These are phyloP conservation scores for Drosophila parthenogenetica DNA, from an alignment of 2,888 invertebrate species.

Conservation along the genomic window DNA sequence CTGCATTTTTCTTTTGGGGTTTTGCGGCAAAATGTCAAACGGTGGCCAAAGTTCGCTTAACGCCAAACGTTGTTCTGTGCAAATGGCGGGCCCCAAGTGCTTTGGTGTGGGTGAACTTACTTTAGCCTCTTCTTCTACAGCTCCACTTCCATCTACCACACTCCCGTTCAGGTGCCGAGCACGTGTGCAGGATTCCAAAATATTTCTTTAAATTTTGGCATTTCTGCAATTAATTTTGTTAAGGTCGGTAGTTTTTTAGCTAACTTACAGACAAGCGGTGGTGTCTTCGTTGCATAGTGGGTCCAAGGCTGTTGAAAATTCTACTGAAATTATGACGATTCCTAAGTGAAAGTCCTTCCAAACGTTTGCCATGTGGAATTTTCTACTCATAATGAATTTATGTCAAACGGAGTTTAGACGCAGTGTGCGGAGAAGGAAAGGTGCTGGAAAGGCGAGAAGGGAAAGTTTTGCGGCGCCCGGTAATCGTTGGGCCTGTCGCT, in stretches of 20 bases:
- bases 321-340: background rate
- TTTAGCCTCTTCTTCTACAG: background rate
- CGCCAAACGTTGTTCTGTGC: conserved; percentile 67
- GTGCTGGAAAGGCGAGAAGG: background rate
- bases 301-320: background rate
- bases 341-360: background rate
- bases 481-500: conserved; percentile 50
- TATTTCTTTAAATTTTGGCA: conserved; percentile 49
- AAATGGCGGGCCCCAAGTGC: conserved; percentile 63
- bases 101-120: conserved; percentile 26
- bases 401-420: background rate
- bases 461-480: conserved; percentile 55
- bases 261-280: conserved; percentile 15
- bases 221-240: conserved; percentile 57
- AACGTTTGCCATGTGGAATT: background rate
- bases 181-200: conserved; percentile 62
- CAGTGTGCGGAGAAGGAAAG: background rate
- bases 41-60: conserved; percentile 73
- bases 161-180: conserved; percentile 17
- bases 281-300: conserved; percentile 30
- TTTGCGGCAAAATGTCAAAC: conserved; percentile 80
- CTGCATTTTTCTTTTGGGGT: conserved; percentile 54
- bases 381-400: conserved; percentile 1
- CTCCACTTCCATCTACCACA: background rate
- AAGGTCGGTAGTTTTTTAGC: conserved; percentile 34